Conservation (phyloP, 2,888 invertebrate genomes). For the Parthenolecanium corni region DNA sequence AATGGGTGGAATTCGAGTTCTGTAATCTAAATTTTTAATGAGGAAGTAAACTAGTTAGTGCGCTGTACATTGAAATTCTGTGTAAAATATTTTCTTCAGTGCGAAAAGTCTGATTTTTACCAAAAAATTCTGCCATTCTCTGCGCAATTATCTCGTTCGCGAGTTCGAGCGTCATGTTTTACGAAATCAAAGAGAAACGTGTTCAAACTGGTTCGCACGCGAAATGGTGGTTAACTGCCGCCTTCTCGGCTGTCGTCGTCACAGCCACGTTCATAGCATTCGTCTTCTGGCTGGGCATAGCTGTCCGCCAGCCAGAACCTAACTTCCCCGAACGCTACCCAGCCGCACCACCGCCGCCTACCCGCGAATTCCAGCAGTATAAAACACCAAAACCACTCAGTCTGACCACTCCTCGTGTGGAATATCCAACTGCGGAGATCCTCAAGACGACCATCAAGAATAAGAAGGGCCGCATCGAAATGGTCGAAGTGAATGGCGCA, state of each 20-base stretch:
- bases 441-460: slow-evolving; percentile 31
- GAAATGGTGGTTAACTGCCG: slow-evolving; percentile 35
- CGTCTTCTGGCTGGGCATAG: slow-evolving; percentile 35
- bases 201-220: slow-evolving; percentile 28
- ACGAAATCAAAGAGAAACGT: slow-evolving; percentile 32
- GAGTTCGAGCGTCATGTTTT: slow-evolving; percentile 30
- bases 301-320: slow-evolving; percentile 22
- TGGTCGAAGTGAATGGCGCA: slow-evolving; percentile 23
- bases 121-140: too few relatives aligned
- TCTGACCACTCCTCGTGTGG: slow-evolving; percentile 8
- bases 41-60: too few relatives aligned
- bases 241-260: slow-evolving; percentile 34
- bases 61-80: too few relatives aligned
- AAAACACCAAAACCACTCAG: slow-evolving; percentile 2
- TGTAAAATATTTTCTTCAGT: too few relatives aligned
- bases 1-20: too few relatives aligned
- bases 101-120: too few relatives aligned
- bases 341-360: slow-evolving; percentile 17
- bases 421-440: slow-evolving; percentile 30
- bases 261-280: slow-evolving; percentile 35
- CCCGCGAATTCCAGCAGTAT: slow-evolving; percentile 22
- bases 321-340: background rate
- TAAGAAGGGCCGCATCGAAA: slow-evolving; percentile 32
- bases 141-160: background rate
- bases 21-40: too few relatives aligned